These are phyloP conservation scores for Elachura formosa DNA, from an alignment of 2,113 vertebrate genomes.

Conservation along the genomic window DNA sequence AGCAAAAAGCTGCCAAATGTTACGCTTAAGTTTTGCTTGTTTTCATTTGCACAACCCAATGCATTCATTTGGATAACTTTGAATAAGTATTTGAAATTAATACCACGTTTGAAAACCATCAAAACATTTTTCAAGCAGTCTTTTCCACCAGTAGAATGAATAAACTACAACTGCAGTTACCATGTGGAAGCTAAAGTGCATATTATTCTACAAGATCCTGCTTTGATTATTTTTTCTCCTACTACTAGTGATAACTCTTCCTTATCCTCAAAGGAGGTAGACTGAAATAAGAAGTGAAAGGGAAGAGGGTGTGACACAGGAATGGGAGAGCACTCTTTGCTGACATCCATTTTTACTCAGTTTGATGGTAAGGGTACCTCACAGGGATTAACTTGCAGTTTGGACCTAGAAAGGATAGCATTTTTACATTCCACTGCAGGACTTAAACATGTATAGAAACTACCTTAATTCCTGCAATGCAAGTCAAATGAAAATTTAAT, in stretches of 20 bases:
- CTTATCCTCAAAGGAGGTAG: not conserved
- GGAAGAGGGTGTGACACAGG: not conserved
- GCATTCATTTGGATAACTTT: not conserved
- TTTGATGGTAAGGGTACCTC: not conserved
- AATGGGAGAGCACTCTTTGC: accelerated
- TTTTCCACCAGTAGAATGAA: not conserved
- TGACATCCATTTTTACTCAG: not conserved
- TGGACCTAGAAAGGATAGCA: not conserved
- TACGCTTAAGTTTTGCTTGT: not conserved
- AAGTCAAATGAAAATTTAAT: no score
- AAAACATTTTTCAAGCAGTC: not conserved
- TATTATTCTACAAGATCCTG: not conserved
- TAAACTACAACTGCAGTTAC: not conserved
- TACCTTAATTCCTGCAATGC: accelerated
- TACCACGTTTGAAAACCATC: accelerated
- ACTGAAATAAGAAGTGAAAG: not conserved
- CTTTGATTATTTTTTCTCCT: not conserved
- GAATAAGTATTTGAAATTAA: not conserved
- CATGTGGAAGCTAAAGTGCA: not conserved
- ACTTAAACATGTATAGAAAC: not conserved
- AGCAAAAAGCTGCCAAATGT: not conserved
- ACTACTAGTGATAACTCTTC: not conserved
- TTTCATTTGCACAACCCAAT: not conserved
- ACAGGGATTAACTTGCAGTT: not conserved
- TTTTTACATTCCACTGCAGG: not conserved